These are phyloP conservation scores for Hiodon alosoides DNA, from an alignment of 2,113 vertebrate species.

Conservation along the genomic window DNA sequence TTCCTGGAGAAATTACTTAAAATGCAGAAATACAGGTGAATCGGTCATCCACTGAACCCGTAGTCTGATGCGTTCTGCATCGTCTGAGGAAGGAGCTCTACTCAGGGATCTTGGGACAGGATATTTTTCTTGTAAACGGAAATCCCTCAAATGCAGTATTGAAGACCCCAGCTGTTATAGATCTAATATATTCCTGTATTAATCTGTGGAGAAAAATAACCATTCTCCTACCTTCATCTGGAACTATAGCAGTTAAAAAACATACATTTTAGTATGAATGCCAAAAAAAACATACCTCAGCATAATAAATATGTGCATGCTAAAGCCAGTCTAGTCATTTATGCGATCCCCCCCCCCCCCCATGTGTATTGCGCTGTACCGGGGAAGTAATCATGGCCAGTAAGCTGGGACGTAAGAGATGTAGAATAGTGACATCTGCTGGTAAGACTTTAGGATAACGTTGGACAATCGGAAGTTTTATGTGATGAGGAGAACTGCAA, in stretches of 20 bases:
- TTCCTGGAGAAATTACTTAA: neutral
- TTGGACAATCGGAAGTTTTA: neutral
- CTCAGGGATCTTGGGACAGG: neutral
- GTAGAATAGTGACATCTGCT: slow-evolving; percentile 18
- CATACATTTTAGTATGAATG: too few relatives aligned
- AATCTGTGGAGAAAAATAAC: too few relatives aligned
- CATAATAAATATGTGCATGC: too few relatives aligned
- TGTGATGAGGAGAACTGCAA: neutral
- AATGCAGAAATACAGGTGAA: neutral
- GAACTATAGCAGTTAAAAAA: too few relatives aligned
- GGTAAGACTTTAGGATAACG: neutral
- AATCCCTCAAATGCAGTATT: too few relatives aligned
- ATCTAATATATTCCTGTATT: too few relatives aligned
- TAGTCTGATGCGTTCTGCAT: neutral
- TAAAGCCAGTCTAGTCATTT: too few relatives aligned
- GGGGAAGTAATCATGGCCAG: neutral
- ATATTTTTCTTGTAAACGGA: too few relatives aligned
- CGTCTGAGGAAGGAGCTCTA: neutral
- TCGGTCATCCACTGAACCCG: neutral
- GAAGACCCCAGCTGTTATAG: too few relatives aligned
- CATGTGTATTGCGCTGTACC: neutral
- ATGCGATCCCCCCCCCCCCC: neutral
- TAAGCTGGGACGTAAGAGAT: neutral
- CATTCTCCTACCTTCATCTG: too few relatives aligned
- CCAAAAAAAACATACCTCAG: too few relatives aligned